Conservation (phyloP, 2,797 vertebrate genomes). For the Pseudochromis fuscus region DNA sequence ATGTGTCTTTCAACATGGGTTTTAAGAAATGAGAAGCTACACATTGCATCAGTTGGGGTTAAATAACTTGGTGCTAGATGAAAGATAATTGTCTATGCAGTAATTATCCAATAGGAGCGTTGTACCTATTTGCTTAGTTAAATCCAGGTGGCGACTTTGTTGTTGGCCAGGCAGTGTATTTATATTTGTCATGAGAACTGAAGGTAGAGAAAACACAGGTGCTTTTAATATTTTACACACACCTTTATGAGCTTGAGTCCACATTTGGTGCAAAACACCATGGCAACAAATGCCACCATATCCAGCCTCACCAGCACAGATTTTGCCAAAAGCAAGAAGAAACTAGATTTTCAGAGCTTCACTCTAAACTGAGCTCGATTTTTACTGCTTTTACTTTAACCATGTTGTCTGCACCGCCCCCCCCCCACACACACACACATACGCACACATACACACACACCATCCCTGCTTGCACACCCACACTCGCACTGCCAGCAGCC, state of each 20-base stretch:
- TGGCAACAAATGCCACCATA: constrained; percentile 48
- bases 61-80: too few relatives aligned
- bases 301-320: constrained; percentile 20
- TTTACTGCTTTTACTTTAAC: constrained; percentile 32
- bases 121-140: too few relatives aligned
- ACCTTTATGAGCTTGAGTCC: constrained; percentile 5
- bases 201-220: background rate
- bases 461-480: too few relatives aligned
- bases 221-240: constrained; percentile 2
- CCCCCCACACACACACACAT: constrained; percentile 7
- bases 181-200: too few relatives aligned
- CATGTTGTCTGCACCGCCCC: constrained; percentile 20
- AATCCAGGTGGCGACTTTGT: too few relatives aligned
- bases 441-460: background rate
- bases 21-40: too few relatives aligned
- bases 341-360: constrained; percentile 17
- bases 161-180: too few relatives aligned
- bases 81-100: too few relatives aligned
- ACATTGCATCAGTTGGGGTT: too few relatives aligned
- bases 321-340: constrained; percentile 32
- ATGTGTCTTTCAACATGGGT: too few relatives aligned
- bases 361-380: constrained; percentile 7
- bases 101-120: too few relatives aligned
- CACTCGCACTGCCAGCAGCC: constrained; percentile 48
- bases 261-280: constrained; percentile 35